These are phyloP conservation scores for Cheilosia vernalis DNA, from an alignment of 2,888 invertebrate genomes.

Conservation along the genomic window DNA sequence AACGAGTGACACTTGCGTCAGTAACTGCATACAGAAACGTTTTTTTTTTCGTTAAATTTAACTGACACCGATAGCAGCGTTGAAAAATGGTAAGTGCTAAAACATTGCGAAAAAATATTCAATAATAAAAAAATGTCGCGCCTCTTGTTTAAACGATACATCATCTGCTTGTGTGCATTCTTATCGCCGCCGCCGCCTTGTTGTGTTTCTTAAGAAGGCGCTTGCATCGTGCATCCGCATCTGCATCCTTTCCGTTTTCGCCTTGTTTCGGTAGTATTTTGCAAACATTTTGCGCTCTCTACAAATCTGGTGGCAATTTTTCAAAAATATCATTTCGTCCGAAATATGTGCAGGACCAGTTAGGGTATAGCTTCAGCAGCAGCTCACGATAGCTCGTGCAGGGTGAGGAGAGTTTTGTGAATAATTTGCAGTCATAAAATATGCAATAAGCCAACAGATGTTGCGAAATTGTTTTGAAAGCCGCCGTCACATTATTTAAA, in stretches of 20 bases:
- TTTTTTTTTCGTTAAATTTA: constrained; percentile 25
- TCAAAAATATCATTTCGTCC: constrained; percentile 73
- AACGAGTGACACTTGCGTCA: constrained; percentile 17
- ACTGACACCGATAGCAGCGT: constrained; percentile 8
- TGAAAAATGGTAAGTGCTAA: constrained; percentile 62
- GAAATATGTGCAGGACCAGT: constrained; percentile 38
- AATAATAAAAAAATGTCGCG: constrained; percentile 29
- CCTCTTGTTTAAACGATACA: constrained; percentile 33
- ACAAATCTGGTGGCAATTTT: constrained; percentile 73
- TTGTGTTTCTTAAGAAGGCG: constrained; percentile 30
- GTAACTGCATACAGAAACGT: not conserved
- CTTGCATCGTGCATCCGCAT: constrained; percentile 49
- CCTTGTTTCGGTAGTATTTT: constrained; percentile 28
- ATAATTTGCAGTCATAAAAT: constrained; percentile 84
- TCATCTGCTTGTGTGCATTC: constrained; percentile 38
- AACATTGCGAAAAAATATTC: constrained; percentile 30
- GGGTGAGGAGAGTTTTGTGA: constrained; percentile 80
- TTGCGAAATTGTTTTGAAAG: constrained; percentile 84
- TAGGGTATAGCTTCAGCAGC: constrained; percentile 26
- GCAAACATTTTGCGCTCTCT: constrained; percentile 31
- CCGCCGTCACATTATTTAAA: constrained; percentile 83
- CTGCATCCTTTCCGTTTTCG: constrained; percentile 16
- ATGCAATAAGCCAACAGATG: constrained; percentile 84
- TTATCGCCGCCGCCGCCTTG: not conserved
- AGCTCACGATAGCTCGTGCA: constrained; percentile 61